Evolutionary conservation across 2,797 vertebrate species (phyloP), one percentile per base, ranked within the genome.

Genomic region (Florisuga fusca): DNA sequence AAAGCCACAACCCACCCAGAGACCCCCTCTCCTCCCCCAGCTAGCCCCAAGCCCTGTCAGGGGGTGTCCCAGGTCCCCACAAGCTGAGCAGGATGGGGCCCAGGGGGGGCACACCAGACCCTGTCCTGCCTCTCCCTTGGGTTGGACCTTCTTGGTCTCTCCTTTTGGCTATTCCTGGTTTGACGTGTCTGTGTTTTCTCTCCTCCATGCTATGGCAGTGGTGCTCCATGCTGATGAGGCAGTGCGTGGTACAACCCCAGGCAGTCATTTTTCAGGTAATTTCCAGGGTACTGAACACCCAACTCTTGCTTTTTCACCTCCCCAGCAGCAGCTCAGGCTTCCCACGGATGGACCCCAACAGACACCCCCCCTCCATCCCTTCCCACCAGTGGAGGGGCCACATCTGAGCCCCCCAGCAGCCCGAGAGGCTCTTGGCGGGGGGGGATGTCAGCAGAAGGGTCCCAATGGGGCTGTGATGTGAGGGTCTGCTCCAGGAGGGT

Each of bases 181-280:
- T 98, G 96, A 98, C 85, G 23, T 98, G 95, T 98, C 97, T 98
- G 97, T 97, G 96, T 98, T 98, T 98, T 98, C 94, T 98, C 97
- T 98, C 98, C 98, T 97, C 83, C 98, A 98, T 98, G 98, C 97
- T 98, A 97, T 98, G 98, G 98, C 98, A 98, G 98, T 98, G 98
- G 98, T 97, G 98, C 97, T 98, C 98, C 98, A 98, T 98, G 98
- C 98, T 98, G 98, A 98, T 98, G 98, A 97, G 98, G 93, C 98
- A 98, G 97, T 98, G 97, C 98, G 98, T 98, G 98, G 97, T 97
- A 97, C 97, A 98, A 96, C 97, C 98, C 96, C 98, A 98, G 97
- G 96, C 98, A 97, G 96, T 97, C 98, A 97, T 98, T 98, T 98
- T 97, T 97, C 98, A 98, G 98, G 98, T 98, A 98, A 98, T 98